Conservation (phyloP, 1,140 invertebrate species). For the Papilio polytes region DNA sequence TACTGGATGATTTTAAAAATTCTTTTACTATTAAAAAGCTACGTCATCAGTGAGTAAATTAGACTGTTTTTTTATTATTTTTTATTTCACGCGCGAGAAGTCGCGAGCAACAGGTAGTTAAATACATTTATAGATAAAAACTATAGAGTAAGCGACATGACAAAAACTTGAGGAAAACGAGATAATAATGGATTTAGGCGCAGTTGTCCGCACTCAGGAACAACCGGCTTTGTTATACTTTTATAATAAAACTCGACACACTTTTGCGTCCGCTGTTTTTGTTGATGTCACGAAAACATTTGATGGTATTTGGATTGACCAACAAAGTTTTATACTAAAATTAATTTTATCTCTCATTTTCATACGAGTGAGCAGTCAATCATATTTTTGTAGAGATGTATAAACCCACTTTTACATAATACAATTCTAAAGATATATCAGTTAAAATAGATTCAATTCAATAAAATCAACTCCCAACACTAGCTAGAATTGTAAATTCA, state of each 20-base stretch:
- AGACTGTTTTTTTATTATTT: no score
- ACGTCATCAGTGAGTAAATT: no score
- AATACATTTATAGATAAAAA: background rate
- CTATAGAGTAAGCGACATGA: background rate
- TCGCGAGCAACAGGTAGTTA: no score
- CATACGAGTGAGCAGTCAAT: background rate
- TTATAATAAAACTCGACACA: background rate
- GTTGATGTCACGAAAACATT: background rate
- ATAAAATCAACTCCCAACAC: constrained; percentile 30
- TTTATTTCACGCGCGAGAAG: no score
- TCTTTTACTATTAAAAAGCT: no score
- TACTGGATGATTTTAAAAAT: no score
- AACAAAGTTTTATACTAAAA: background rate
- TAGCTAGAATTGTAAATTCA: constrained; percentile 58
- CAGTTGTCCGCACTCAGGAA: background rate
- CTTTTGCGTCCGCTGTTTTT: background rate
- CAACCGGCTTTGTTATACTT: background rate
- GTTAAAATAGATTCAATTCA: constrained; percentile 5
- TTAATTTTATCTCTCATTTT: no score
- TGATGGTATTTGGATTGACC: background rate
- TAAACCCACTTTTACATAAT: no score
- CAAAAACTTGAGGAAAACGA: constrained; percentile 3
- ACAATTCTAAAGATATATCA: background rate
- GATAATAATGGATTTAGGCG: background rate
- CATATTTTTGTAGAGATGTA: background rate